Base-by-base conservation (phyloP, 2,113 vertebrate species). In the Strix aluco region DNA sequence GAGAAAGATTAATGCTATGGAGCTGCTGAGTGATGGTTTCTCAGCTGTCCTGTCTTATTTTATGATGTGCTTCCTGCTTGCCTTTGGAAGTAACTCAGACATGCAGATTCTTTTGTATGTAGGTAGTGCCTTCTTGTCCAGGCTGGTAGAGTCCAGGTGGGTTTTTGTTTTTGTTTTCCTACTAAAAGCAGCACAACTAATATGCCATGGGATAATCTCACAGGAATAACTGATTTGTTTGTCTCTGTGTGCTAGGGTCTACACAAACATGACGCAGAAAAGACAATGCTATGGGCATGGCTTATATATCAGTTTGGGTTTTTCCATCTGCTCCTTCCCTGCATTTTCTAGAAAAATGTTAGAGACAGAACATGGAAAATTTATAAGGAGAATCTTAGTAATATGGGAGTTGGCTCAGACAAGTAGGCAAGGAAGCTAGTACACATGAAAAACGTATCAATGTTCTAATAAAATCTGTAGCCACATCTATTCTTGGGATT, bases 381-480 rank as follows among this genome's bases (percentile, higher is more conserved):
- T 55, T 85, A 46, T 77, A 86, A 71, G 65, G 65, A 92, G 57
- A 87, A 27, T 85, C 27, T 91, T 57, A 71, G 54, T 82, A 91
- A 79, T 84, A 75, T 36, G 34, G 17, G 66, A 87, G 30, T 71
- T 96, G 94, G 78, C 73, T 91, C 40, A 78, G 32, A 51, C 19
- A 59, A 84, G 22, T 59, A 55, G 81, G 17, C 40, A 85, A 75
- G 71, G 78, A 89, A 94, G 61, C 27, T 86, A 86, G 38, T 62
- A 74, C 73, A 90, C 57, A 92, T 93, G 90, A 75, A 93, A 92
- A 92, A 87, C 27, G 0, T 82, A 96, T 89, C 71, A 71, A 5
- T 92, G 77, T 88, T 83, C 63, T 91, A 91, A 91, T 95, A 84
- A 93, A 89, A 75, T 80, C 52, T 85, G 30, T 79, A 90, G 57